A percentile compares a stretch with the other conserved stretches of the same genome.
Conservation (phyloP, 2,113 vertebrate species). For the Orientallactaga bullata region DNA sequence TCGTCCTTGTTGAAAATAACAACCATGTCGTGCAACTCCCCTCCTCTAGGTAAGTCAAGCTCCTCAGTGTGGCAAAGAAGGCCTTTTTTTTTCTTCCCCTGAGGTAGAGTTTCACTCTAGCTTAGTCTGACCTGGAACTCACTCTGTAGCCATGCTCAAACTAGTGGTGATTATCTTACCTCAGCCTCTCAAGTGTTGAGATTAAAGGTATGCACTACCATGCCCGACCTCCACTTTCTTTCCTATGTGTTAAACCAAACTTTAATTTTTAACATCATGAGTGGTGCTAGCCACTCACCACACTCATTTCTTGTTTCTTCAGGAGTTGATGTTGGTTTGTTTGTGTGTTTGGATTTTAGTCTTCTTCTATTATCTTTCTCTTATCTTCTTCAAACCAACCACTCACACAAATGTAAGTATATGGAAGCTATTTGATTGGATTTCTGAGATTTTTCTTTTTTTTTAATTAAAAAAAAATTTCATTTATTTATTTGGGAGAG, state of each 20-base stretch:
- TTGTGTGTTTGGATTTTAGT: neutral
- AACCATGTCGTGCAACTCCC: neutral
- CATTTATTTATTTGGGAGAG: no score
- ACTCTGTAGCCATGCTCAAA: no score
- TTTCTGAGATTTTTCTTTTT: slow-evolving; percentile 16
- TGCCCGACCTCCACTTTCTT: neutral
- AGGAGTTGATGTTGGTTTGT: neutral
- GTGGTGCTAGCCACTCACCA: neutral
- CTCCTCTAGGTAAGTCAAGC: neutral
- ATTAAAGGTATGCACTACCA: no score
- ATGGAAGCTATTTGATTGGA: neutral
- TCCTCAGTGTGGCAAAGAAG: neutral
- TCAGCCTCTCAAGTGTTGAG: no score
- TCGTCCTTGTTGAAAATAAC: neutral
- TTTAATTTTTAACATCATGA: neutral
- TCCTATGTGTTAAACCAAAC: neutral
- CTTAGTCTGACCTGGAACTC: no score
- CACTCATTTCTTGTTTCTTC: neutral
- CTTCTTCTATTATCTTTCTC: neutral
- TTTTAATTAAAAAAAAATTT: no score
- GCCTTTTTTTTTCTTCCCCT: no score
- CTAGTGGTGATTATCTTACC: neutral
- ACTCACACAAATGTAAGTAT: neutral
- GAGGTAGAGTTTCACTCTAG: no score
- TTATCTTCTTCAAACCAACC: neutral